Conservation (phyloP, 2,888 invertebrate genomes). For the Trachelus stipa region DNA sequence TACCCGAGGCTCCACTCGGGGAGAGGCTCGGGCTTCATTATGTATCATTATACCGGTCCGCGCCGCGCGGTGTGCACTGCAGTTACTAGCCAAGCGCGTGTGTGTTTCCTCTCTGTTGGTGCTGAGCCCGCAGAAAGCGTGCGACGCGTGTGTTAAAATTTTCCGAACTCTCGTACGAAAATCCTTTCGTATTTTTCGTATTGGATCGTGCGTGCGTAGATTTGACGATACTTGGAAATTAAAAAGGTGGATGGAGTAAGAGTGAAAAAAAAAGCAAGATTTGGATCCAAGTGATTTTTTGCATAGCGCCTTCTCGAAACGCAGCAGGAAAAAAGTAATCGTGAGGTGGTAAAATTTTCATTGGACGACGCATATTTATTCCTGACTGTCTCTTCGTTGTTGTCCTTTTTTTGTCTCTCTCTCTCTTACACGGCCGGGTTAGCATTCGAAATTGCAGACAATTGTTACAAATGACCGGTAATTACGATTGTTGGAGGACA, state of each 20-base stretch:
- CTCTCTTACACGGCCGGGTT: constrained; percentile 15
- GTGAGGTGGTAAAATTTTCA: not conserved
- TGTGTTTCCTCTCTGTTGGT: constrained; percentile 50
- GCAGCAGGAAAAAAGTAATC: not conserved
- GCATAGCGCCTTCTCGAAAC: not conserved
- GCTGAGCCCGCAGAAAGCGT: constrained; percentile 6
- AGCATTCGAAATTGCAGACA: constrained; percentile 29
- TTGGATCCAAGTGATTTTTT: not conserved
- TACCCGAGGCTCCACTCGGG: constrained; percentile 55
- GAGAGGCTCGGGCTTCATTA: constrained; percentile 66
- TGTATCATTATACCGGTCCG: constrained; percentile 68
- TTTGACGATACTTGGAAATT: not conserved
- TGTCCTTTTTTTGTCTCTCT: not conserved
- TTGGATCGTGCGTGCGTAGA: not conserved
- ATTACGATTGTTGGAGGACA: constrained; percentile 27
- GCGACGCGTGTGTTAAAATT: constrained; percentile 7
- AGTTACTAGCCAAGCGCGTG: constrained; percentile 62
- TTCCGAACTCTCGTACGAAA: not conserved
- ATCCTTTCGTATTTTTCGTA: not conserved
- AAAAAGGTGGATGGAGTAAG: not conserved
- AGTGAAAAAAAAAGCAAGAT: not conserved
- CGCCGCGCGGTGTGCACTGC: constrained; percentile 67
- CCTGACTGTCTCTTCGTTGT: not conserved
- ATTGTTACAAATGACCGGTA: constrained; percentile 33
- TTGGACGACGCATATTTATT: not conserved